A percentile compares a stretch with the other conserved stretches of the same genome.
Conservation (phyloP, 2,888 invertebrate species). For the Drosophila hawaiiensis region DNA sequence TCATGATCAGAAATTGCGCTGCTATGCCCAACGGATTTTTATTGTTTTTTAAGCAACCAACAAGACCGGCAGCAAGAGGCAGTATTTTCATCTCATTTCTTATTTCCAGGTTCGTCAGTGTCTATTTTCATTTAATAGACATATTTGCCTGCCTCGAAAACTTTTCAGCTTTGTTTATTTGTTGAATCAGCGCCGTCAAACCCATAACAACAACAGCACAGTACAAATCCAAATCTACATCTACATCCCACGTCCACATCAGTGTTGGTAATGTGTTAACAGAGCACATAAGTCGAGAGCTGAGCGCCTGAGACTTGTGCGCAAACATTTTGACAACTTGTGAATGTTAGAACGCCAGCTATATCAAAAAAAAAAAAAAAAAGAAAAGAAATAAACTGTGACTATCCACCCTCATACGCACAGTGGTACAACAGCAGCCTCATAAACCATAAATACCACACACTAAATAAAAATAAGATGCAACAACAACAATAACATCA, state of each 20-base stretch:
- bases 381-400: background rate
- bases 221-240: conserved; percentile 10
- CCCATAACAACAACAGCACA: conserved; percentile 40
- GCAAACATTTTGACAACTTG: conserved; percentile 83
- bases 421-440: conserved; percentile 44
- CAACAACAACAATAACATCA: conserved; percentile 12
- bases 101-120: conserved; percentile 59
- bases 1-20: conserved; percentile 61
- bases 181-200: conserved; percentile 79
- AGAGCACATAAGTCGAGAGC: conserved; percentile 62
- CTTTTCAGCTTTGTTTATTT: conserved; percentile 73
- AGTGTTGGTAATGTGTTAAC: conserved; percentile 72
- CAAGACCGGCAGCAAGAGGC: conserved; percentile 8
- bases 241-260: conserved; percentile 42
- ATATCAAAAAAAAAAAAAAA: background rate
- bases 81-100: conserved; percentile 31
- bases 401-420: conserved; percentile 27
- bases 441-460: conserved; percentile 69
- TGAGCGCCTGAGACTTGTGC: conserved; percentile 52
- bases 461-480: conserved; percentile 49
- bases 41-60: conserved; percentile 73
- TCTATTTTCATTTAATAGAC: conserved; percentile 78
- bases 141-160: conserved; percentile 61
- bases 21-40: conserved; percentile 61
- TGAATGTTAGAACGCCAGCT: conserved; percentile 74